Base-by-base conservation (phyloP, 2,113 vertebrate species). In the Heterocephalus glaber region DNA sequence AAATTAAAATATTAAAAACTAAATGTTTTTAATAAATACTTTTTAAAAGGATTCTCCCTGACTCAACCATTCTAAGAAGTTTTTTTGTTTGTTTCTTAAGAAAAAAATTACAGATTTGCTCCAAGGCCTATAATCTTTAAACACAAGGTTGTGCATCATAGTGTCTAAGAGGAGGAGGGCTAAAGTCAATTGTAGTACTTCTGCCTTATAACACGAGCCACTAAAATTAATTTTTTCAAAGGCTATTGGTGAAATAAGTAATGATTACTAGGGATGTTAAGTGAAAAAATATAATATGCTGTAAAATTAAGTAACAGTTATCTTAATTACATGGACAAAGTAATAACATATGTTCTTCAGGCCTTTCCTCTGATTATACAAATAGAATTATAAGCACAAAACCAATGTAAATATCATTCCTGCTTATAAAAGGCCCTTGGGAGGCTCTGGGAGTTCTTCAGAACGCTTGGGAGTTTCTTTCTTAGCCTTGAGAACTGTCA, bases 1-100 rank as follows among this genome's bases (percentile, higher is more conserved):
- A 72, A 58, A 56, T 90, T 44, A 94, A 89, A 81, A 90, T 16
- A 89, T 82, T 77, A 16, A 33, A 94, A 84, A 70, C 81, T 65
- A 61, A 89, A 20, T 76, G 24, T 61, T 87, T 66, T 84, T 35
- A 79, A 72, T 77, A 12, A 24, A 33, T 74, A 47, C 60, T 52
- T 60, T 90, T 76, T 11, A n/a, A 56, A 90, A 83, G 74, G 22
- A 79, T 94, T 70, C 38, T 94, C 47, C 54, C 41, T 83, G 61
- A 60, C 38, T 79, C 54, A 90, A 20, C 47, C 86, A 72, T 66
- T 90, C 41, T 89, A 44, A 81, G 22, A 82, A 65, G 28, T 38
- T 68, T 28, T n/a, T 49, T 12, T 72, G 38, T 68, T 44, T 22
- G 11, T 66, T 80, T 89, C 81, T 76, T n/a, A 76, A 90, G 33